phyloP scores from a whole-genome alignment of 1,140 invertebrate species.

The Drosophila baimaii region DNA sequence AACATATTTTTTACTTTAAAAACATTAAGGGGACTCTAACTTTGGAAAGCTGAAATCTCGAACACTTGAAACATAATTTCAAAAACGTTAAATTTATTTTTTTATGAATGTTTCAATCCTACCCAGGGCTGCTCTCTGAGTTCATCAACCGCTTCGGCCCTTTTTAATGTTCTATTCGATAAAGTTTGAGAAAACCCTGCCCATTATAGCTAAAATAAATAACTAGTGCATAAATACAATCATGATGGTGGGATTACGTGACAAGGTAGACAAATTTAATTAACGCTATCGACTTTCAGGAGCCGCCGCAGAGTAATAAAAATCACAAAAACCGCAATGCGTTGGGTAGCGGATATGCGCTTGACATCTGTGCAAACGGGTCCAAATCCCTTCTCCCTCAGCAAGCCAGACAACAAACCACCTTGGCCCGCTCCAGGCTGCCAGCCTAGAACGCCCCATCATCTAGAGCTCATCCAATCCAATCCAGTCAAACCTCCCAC shows the following conservation, averaged over 20 bases:
- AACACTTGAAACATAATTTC: too few relatives aligned
- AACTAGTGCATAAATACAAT: not conserved
- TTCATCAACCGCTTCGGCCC: too few relatives aligned
- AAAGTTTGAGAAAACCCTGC: not conserved
- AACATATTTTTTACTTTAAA: too few relatives aligned
- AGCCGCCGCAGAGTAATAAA: slow-evolving; percentile 44
- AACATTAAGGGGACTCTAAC: too few relatives aligned
- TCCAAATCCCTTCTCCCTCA: slow-evolving; percentile 1
- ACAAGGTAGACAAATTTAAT: slow-evolving; percentile 34
- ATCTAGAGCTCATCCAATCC: slow-evolving; percentile 50
- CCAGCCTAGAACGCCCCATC: slow-evolving; percentile 14
- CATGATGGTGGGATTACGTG: not conserved
- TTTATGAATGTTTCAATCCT: too few relatives aligned
- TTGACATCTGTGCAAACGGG: slow-evolving; percentile 66
- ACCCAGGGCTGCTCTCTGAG: too few relatives aligned
- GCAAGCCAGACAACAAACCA: slow-evolving; percentile 60
- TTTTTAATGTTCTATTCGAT: not conserved
- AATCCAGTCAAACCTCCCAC: slow-evolving; percentile 19
- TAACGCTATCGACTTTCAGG: slow-evolving; percentile 42
- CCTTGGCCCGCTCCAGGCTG: slow-evolving; percentile 7
- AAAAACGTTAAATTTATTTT: too few relatives aligned
- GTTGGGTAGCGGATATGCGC: slow-evolving; percentile 51
- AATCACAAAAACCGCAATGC: slow-evolving; percentile 61
- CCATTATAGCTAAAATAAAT: not conserved
- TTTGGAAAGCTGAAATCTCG: too few relatives aligned